These are phyloP conservation scores for Pelecanus crispus DNA, from an alignment of 2,113 vertebrate species.

Conservation along the genomic window DNA sequence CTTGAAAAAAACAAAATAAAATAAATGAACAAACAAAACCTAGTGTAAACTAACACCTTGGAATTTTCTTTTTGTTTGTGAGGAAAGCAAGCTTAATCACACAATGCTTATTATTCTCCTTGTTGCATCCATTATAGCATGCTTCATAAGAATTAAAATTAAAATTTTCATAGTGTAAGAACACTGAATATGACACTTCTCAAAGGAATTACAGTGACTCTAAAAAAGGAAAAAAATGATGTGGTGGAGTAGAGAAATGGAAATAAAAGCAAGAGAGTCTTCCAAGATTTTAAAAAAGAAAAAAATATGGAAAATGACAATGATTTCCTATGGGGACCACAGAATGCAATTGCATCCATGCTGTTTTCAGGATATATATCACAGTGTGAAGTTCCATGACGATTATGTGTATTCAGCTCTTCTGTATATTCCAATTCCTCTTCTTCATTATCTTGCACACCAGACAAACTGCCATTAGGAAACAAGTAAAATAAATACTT, in stretches of 20 bases:
- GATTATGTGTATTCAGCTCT: slow-evolving; percentile 48
- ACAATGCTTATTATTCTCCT: neutral
- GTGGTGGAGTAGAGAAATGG: neutral
- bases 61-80: neutral
- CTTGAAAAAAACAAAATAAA: neutral
- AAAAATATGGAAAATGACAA: slow-evolving; percentile 23
- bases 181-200: neutral
- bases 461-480: slow-evolving; percentile 3
- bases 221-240: neutral
- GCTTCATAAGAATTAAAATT: neutral
- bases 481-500: neutral
- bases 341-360: slow-evolving; percentile 24
- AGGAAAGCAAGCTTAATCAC: neutral
- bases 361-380: slow-evolving; percentile 63
- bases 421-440: slow-evolving; percentile 4
- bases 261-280: neutral
- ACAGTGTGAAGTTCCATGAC: slow-evolving; percentile 52
- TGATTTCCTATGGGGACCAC: slow-evolving; percentile 34
- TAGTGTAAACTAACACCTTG: neutral
- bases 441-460: slow-evolving; percentile 34
- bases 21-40: neutral
- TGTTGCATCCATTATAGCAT: neutral
- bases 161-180: neutral
- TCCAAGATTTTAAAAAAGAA: neutral
- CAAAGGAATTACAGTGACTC: neutral